Conservation (phyloP, 30 jellyfish, hydroid and myxozoan genomes). For the Sanderia malayensis region DNA sequence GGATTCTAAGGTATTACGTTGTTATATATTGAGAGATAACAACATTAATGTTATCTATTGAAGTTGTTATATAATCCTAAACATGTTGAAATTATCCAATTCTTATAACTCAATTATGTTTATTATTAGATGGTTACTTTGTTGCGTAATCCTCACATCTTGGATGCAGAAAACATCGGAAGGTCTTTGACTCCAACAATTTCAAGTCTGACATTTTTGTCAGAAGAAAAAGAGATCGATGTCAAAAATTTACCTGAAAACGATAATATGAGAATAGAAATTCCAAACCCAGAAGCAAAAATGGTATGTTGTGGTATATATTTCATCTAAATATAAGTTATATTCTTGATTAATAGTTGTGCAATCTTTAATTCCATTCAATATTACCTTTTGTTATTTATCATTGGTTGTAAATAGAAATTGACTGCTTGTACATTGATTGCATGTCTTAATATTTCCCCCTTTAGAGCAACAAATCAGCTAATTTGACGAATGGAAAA, state of each 20-base stretch:
- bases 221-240: slow-evolving; percentile 5
- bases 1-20: slow-evolving; percentile 17
- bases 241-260: slow-evolving; percentile 28
- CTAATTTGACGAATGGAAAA: slow-evolving; percentile 2
- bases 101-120: too few relatives aligned
- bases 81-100: too few relatives aligned
- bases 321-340: too few relatives aligned
- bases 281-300: slow-evolving; percentile 28
- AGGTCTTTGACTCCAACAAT: slow-evolving; percentile 14
- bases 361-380: too few relatives aligned
- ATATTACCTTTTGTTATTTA: too few relatives aligned
- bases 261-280: slow-evolving; percentile 22
- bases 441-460: neutral
- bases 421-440: neutral
- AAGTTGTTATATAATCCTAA: neutral
- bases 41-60: too few relatives aligned
- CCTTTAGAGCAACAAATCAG: slow-evolving; percentile 17
- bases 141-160: slow-evolving; percentile 36
- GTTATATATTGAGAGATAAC: neutral
- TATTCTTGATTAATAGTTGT: too few relatives aligned
- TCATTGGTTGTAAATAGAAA: neutral
- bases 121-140: slow-evolving; percentile 47
- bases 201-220: slow-evolving; percentile 10
- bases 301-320: slow-evolving; percentile 5
- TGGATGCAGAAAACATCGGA: slow-evolving; percentile 35